These are phyloP conservation scores for Capromys pilorides DNA, from an alignment of 2,797 vertebrate species.

Conservation along the genomic window DNA sequence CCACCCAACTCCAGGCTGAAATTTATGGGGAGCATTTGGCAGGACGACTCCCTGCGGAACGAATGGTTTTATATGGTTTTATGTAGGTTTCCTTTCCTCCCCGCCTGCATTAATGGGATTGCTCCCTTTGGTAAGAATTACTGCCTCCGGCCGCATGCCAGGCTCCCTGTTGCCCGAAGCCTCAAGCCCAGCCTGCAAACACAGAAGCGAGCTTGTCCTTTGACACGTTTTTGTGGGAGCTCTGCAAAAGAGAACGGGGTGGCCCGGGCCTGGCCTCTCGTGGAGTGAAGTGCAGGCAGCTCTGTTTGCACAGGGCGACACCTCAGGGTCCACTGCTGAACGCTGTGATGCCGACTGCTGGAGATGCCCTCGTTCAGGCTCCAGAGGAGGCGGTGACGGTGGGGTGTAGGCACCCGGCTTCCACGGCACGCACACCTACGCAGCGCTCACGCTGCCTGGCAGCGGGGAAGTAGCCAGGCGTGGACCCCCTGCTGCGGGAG, in stretches of 20 bases:
- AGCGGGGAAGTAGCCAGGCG: not conserved
- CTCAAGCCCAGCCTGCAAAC: not conserved
- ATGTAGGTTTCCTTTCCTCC: not conserved
- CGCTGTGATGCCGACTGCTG: rapidly evolving
- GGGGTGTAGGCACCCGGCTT: not conserved
- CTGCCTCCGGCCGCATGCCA: not conserved
- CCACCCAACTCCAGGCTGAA: rapidly evolving
- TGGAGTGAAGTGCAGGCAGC: rapidly evolving
- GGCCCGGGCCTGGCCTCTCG: not conserved
- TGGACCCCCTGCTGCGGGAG: rapidly evolving
- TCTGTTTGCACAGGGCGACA: not conserved
- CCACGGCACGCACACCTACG: too few species aligned
- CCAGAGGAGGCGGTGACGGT: not conserved
- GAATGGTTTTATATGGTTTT: not conserved
- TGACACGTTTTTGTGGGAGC: not conserved
- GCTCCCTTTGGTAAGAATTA: constrained; percentile 16
- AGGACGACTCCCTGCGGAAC: rapidly evolving
- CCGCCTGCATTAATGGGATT: not conserved
- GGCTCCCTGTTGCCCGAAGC: not conserved
- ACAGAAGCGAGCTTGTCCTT: not conserved
- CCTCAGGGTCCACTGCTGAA: not conserved
- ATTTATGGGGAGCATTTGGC: not conserved
- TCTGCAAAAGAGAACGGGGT: rapidly evolving
- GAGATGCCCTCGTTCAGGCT: not conserved
- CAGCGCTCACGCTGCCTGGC: rapidly evolving